A percentile compares a stretch with the other conserved stretches of the same genome.
These are phyloP conservation scores for Pelobates fuscus DNA, from an alignment of 2,113 vertebrate genomes.

Conservation along the genomic window DNA sequence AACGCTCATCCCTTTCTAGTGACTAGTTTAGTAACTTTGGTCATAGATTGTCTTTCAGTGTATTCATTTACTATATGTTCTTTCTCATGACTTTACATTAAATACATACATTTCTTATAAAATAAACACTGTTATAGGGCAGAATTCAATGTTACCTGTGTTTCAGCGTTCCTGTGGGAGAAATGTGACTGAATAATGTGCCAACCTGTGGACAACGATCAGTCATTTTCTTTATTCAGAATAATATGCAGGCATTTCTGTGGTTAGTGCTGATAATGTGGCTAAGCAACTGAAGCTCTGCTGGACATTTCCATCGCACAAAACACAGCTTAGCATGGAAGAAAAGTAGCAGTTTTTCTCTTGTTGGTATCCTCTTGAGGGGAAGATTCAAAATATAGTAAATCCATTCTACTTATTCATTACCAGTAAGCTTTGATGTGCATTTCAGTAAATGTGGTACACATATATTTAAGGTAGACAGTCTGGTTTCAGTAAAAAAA, in stretches of 20 bases:
- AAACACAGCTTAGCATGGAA: not conserved
- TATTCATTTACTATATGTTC: too few species aligned
- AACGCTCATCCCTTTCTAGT: too few species aligned
- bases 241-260: conserved; percentile 10
- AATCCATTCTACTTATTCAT: conserved; percentile 17
- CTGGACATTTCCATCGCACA: conserved; percentile 22
- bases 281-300: conserved; percentile 4
- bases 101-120: not conserved
- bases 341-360: conserved; percentile 21
- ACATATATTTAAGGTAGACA: conserved; percentile 45
- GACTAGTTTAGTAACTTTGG: too few species aligned
- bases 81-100: too few species aligned
- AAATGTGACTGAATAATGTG: conserved; percentile 25
- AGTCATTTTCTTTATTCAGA: conserved; percentile 13
- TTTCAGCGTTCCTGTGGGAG: conserved; percentile 26
- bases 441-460: conserved; percentile 45
- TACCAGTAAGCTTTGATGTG: conserved; percentile 48
- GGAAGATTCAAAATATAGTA: conserved; percentile 23
- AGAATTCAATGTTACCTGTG: conserved; percentile 24
- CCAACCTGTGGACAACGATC: not conserved
- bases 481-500: conserved; percentile 52
- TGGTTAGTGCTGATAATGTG: conserved; percentile 24
- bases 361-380: conserved; percentile 38
- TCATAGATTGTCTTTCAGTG: too few species aligned
- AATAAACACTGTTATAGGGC: not conserved